Conservation (phyloP, 2,888 invertebrate genomes). For the Cybosia mesomella region DNA sequence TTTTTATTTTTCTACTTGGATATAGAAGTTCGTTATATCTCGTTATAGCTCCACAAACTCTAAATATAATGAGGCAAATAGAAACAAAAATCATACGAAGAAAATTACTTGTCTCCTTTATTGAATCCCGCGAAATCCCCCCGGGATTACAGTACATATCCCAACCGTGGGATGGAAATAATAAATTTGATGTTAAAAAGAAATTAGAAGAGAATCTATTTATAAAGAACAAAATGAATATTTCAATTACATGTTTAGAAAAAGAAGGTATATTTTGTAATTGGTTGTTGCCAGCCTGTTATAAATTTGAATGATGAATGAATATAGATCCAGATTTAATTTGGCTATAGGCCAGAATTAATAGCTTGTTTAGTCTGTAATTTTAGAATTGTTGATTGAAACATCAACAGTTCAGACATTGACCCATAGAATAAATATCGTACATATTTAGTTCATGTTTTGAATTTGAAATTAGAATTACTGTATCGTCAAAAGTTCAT, state of each 20-base stretch:
- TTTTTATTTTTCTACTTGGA: background rate
- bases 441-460: background rate
- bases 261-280: background rate
- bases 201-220: conserved; percentile 10
- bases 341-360: background rate
- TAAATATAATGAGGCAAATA: background rate
- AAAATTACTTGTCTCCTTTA: conserved; percentile 48
- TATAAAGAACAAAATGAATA: background rate
- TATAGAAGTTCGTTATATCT: background rate
- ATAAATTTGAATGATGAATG: conserved; percentile 3
- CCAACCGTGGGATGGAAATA: conserved; percentile 32
- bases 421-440: background rate
- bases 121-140: conserved; percentile 36
- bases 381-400: background rate
- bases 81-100: background rate
- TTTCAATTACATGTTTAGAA: background rate
- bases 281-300: background rate
- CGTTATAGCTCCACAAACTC: background rate
- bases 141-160: conserved; percentile 46
- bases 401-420: background rate
- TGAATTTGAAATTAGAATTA: conserved; percentile 1
- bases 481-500: background rate
- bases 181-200: conserved; percentile 53
- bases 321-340: background rate
- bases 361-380: background rate